Evolutionary conservation across 2,797 vertebrate genomes (phyloP), one percentile per base, ranked within the genome.

Genomic region (Acipenser transmontanus): DNA sequence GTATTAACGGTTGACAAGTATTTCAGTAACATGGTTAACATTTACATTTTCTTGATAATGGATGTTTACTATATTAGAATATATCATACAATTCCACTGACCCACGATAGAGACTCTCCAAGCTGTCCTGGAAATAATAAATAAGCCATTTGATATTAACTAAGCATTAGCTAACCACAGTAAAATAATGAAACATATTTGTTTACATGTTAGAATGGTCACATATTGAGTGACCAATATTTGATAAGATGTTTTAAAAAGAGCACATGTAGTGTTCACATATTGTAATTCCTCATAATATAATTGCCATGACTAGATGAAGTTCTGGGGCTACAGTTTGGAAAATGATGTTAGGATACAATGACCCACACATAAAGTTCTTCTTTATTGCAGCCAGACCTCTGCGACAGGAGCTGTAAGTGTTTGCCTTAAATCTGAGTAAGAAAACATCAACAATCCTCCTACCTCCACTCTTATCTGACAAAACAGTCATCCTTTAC

Each of bases 341-440:
- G 34, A 34, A 34, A 34, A 34, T 34, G 2, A 34, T 34, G 34
- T 34, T 34, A 34, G 34, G 34, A 34, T 34, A 34, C 34, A 34
- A 34, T 34, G 34, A 34, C 34, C 34, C 4, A 4, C 34, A 34
- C 50, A 0, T 8, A 1, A 9, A 61, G 1, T 11, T 12, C 47
- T 11, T 61, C 61, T 52, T 48, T 3, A 34, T 61, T 11, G 2
- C 66, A 90, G 84, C 75, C 73, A 85, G 54, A 82, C 86, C n/a
- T 95, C 92, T 80, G 80, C 73, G 70, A 64, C 70, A 13, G 96
- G 96, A 52, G 92, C 95, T 0, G 81, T 97, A 65, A 0, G 67
- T 98, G 63, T 91, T 97, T 10, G 87, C 81, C 56, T 75, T 99
- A 83, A 99, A 99, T 78, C 85, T 99, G 62, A 78, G 88, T n/a